Base-by-base conservation (phyloP, 2,888 invertebrate species). In the Lasioglossum calceatum region DNA sequence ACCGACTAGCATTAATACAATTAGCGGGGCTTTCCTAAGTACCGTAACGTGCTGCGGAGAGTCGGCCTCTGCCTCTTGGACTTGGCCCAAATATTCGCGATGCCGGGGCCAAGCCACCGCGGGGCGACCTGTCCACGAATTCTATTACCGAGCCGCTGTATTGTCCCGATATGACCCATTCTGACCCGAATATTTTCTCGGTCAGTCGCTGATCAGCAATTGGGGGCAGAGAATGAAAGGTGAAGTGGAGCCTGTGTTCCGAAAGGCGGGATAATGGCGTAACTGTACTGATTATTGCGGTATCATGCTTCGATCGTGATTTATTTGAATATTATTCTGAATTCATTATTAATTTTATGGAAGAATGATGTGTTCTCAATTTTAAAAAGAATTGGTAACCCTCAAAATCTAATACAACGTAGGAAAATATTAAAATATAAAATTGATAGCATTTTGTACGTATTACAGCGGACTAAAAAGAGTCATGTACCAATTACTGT, bases 1-100 rank as follows among this genome's bases (percentile, higher is more conserved):
- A 93, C 93, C 94, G 92, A 92, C 92, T 92, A 92, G 93, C 93
- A 94, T 94, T 95, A 94, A 94, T 94, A 94, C 94, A 94, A 94
- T 95, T 94, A 95, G 94, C 92, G 90, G 91, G 92, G 94, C 94
- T 94, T 94, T 92, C 92, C 92, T 94, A 94, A 95, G 93, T 93
- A 92, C 93, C 92, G 90, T 93, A 92, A 92, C 93, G 93, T 88
- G 91, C 87, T 79, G 67, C 64, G 77, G 84, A 77, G 79, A 77
- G 79, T 85, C 85, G 79, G 72, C 83, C 83, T 36, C 36, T 87
- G 88, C 82, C 86, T 89, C 91, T 94, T 95, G 94, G 94, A 93
- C 90, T 92, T 92, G 88, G 90, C 92, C 95, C 94, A 95, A 95
- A 94, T 92, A 93, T 90, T 92, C 91, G 83, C 84, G 87, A 89